These are phyloP conservation scores for Meta bourneti DNA, from an alignment of 2,888 invertebrate genomes.

Conservation along the genomic window DNA sequence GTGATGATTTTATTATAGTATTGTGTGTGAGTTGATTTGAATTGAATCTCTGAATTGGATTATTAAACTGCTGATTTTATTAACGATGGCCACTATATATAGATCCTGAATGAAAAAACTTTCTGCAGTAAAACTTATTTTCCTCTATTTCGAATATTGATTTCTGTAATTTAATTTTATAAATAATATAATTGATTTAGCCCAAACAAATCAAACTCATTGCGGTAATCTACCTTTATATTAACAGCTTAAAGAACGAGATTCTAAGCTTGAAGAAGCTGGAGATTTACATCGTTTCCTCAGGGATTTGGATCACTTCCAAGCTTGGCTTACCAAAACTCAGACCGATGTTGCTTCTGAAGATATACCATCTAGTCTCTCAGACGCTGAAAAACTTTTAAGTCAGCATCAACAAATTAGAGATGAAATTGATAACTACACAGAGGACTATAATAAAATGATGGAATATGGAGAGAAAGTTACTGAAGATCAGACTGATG, in stretches of 20 bases:
- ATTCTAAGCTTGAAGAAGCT: slow-evolving; percentile 98
- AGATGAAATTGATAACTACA: slow-evolving; percentile 99
- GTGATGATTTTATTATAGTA: too few relatives aligned
- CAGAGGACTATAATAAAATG: slow-evolving; percentile 98
- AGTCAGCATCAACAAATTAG: slow-evolving; percentile 98
- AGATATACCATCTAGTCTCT: slow-evolving; percentile 94
- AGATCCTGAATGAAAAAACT: too few relatives aligned
- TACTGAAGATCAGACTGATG: slow-evolving; percentile 95
- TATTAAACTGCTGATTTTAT: too few relatives aligned
- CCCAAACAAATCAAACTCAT: neutral
- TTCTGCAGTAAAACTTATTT: too few relatives aligned
- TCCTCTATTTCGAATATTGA: too few relatives aligned
- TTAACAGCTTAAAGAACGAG: slow-evolving; percentile 93
- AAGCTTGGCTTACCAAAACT: slow-evolving; percentile 98
- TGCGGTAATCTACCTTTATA: neutral
- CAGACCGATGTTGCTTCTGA: slow-evolving; percentile 99
- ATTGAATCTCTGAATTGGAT: too few relatives aligned
- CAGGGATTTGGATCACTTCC: slow-evolving; percentile 99
- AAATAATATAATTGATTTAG: too few relatives aligned
- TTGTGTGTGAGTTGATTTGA: too few relatives aligned
- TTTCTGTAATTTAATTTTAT: too few relatives aligned
- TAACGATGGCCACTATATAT: too few relatives aligned
- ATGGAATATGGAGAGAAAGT: slow-evolving; percentile 99
- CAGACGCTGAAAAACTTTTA: slow-evolving; percentile 97
- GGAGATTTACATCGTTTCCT: slow-evolving; percentile 98